phyloP scores from a whole-genome alignment of 2,113 vertebrate species.

The Mandrillus leucophaeus region DNA sequence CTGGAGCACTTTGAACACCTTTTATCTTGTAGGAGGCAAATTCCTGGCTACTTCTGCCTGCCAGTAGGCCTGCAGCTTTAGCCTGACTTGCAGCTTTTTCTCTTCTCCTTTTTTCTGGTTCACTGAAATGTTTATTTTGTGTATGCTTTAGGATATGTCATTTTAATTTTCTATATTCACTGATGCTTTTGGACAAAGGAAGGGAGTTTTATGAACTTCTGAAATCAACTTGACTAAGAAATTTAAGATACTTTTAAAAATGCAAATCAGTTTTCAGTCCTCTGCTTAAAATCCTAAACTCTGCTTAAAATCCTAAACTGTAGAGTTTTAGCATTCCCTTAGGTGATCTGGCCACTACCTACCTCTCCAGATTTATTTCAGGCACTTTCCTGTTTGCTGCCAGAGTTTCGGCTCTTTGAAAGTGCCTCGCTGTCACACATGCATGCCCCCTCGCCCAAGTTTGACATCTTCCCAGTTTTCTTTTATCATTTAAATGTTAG shows the following conservation, averaged over 20 bases:
- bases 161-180: background rate
- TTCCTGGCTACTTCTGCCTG: background rate
- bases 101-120: background rate
- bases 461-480: background rate
- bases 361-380: background rate
- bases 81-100: background rate
- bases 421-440: background rate
- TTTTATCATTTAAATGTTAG: background rate
- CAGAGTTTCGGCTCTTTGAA: background rate
- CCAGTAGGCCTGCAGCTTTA: background rate
- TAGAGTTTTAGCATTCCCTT: background rate
- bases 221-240: background rate
- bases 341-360: no score
- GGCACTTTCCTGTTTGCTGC: background rate
- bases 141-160: background rate
- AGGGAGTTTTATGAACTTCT: background rate
- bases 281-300: slow-evolving; percentile 27
- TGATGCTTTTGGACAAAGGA: background rate
- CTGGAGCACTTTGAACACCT: background rate
- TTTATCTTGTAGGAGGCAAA: background rate
- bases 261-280: background rate
- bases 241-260: background rate
- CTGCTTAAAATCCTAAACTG: background rate
- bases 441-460: background rate
- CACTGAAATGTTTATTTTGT: background rate